Conservation (phyloP, 2,888 invertebrate genomes). For the Parthenolecanium corni region DNA sequence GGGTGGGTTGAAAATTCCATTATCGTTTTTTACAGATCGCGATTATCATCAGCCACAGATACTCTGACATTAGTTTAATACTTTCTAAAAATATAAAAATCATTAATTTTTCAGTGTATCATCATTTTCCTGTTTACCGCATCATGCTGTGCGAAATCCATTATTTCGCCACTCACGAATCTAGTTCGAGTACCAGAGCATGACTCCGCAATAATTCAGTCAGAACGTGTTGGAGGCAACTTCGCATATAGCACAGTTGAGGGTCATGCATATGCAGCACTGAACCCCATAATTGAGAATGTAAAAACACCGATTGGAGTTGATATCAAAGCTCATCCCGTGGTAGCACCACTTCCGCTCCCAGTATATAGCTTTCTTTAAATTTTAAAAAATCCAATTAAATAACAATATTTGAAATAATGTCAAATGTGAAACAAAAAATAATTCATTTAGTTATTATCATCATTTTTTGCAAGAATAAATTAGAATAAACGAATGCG, state of each 20-base stretch:
- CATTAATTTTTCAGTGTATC: not conserved
- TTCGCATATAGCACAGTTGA: constrained; percentile 46
- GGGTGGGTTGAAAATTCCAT: too few relatives aligned
- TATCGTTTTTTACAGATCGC: too few relatives aligned
- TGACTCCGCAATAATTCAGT: constrained; percentile 45
- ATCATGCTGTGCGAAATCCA: constrained; percentile 17
- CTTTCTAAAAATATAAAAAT: too few relatives aligned
- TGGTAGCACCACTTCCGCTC: constrained; percentile 30
- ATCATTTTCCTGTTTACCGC: not conserved
- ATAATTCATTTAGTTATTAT: too few relatives aligned
- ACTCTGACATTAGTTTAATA: too few relatives aligned
- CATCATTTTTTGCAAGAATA: too few relatives aligned
- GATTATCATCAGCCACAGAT: too few relatives aligned
- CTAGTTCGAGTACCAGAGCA: constrained; percentile 41
- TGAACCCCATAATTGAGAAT: constrained; percentile 39
- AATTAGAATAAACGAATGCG: too few relatives aligned
- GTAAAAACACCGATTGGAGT: constrained; percentile 39
- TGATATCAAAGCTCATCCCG: constrained; percentile 36
- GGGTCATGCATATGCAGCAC: constrained; percentile 43
- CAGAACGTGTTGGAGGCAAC: constrained; percentile 44
- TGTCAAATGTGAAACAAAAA: too few relatives aligned
- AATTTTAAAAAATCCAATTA: too few relatives aligned
- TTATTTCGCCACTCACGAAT: constrained; percentile 27
- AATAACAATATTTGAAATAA: too few relatives aligned
- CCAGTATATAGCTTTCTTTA: constrained; percentile 36